Conservation (phyloP, 2,888 invertebrate species). For the Lymantria monacha region DNA sequence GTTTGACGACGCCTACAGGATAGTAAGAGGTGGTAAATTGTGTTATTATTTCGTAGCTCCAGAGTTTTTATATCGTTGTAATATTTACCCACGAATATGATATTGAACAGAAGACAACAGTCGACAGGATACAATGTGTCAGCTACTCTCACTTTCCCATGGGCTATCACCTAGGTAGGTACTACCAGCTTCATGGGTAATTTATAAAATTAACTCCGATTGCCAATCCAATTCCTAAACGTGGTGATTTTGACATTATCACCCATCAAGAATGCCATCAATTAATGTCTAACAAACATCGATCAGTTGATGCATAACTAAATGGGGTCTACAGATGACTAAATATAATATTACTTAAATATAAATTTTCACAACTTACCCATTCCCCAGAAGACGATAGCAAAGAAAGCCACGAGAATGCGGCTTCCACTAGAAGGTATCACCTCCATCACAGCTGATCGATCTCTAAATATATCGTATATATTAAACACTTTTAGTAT, state of each 20-base stretch:
- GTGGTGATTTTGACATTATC: no score
- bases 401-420: conserved; percentile 73
- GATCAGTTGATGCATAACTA: no score
- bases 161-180: no score
- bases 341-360: neutral
- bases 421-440: conserved; percentile 63
- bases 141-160: neutral
- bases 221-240: no score
- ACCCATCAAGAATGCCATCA: no score
- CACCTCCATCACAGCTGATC: conserved; percentile 67
- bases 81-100: neutral
- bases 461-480: conserved; percentile 37
- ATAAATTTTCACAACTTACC: conserved; percentile 48
- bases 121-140: neutral
- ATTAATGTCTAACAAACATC: no score
- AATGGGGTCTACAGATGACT: neutral
- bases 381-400: conserved; percentile 74
- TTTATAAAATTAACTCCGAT: no score
- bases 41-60: no score
- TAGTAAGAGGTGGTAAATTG: no score
- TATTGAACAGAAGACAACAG: no score
- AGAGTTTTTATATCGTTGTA: neutral
- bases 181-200: no score
- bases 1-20: no score
- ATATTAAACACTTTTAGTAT: conserved; percentile 11